Base-by-base conservation (phyloP, 2,113 vertebrate genomes). In the Chaetodon auriga region DNA sequence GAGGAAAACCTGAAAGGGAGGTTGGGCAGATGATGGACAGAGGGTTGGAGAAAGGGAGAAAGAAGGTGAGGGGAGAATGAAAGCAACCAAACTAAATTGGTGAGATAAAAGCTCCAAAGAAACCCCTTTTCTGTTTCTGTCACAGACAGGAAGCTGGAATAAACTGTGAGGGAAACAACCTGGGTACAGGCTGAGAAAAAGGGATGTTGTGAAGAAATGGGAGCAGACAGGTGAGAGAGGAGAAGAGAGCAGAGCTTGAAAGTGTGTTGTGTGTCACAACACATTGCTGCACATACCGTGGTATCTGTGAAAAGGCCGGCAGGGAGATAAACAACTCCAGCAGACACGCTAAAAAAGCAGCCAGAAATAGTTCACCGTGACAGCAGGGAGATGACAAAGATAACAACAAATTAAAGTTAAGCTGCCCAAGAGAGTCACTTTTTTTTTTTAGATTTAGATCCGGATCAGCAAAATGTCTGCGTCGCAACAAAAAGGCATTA, bases 201-300 rank as follows among this genome's bases (percentile, higher is more conserved):
- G 45, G 6, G 15, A 84, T 38, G 57, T 18, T 63, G 68, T 71
- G 62, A 75, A 65, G 57, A 78, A 83, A 87, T 30, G 2, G 18
- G 63, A 87, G 48, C 43, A 90, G 68, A 68, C 75, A 89, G 78
- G 81, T 86, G 76, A 84, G 76, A 85, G 13, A 45, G 38, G 36
- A 35, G 7, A 78, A 30, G 62, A 73, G 62, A 79, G 54, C 78
- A 60, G 30, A 30, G 71, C 64, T 45, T 73, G 36, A 78, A 87
- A 78, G 46, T 73, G 69, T 68, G 62, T 5, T 70, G 64, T 72
- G 75, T 82, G 80, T 78, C 82, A 89, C 76, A 83, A 78, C 76
- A 80, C 75, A 80, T 83, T 84, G 64, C 53, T 66, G 54, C 25
- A 58, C 30, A 60, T 19, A 62, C 4, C 4, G 7, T 23, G 51